Evolutionary conservation across 2,888 invertebrate species (phyloP).

Genomic region (Patella depressa): DNA sequence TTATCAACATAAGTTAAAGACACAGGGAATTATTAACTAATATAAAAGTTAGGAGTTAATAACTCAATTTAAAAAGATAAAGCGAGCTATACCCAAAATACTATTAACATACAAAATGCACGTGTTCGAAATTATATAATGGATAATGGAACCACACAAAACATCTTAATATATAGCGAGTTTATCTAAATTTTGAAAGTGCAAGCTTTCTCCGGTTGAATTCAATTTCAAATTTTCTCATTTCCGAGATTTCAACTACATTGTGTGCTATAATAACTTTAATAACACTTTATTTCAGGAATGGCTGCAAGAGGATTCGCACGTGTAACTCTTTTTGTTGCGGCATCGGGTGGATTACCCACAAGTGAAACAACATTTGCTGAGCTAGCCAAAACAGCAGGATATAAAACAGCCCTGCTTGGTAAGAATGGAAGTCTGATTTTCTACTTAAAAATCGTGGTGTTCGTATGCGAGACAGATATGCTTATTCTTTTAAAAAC

Average conservation of each 20-base stretch:
- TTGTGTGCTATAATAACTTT: background rate
- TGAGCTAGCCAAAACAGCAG: constrained; percentile 69
- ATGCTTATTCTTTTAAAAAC: no score
- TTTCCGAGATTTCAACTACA: no score
- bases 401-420: constrained; percentile 71
- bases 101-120: background rate
- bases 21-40: no score
- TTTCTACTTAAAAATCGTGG: background rate
- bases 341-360: constrained; percentile 71
- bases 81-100: background rate
- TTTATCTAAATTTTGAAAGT: no score
- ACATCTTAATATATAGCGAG: no score
- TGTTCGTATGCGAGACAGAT: background rate
- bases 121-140: background rate
- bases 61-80: no score
- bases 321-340: constrained; percentile 62
- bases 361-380: constrained; percentile 72
- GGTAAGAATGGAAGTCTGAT: constrained; percentile 65
- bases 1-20: no score
- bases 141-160: no score
- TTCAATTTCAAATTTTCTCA: no score
- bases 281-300: constrained; percentile 46
- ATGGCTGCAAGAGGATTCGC: constrained; percentile 57
- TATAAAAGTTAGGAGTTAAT: no score
- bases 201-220: no score